Evolutionary conservation across 2,888 invertebrate genomes (phyloP).

Genomic region (Cynaeus angustus): DNA sequence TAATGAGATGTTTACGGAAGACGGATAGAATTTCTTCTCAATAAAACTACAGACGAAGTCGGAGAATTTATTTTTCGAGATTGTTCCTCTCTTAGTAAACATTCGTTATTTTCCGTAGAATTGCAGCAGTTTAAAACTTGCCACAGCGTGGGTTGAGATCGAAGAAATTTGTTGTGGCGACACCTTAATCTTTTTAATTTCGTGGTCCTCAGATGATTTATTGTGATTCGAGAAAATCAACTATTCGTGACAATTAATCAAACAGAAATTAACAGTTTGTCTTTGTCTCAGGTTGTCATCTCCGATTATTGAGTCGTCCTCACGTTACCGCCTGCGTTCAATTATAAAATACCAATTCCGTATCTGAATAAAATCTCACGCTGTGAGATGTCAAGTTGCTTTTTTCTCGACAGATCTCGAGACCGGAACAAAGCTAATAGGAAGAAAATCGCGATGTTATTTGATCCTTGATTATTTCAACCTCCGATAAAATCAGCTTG

Average conservation of each 20-base stretch:
- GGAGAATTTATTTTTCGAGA: slow-evolving; percentile 5
- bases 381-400: slow-evolving; percentile 11
- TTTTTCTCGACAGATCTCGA: slow-evolving; percentile 12
- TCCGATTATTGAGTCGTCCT: slow-evolving; percentile 35
- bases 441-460: slow-evolving; percentile 26
- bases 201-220: not conserved
- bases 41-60: slow-evolving; percentile 7
- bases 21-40: not conserved
- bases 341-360: slow-evolving; percentile 18
- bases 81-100: slow-evolving; percentile 5
- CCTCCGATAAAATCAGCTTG: slow-evolving; percentile 18
- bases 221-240: slow-evolving; percentile 35
- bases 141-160: not conserved
- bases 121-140: not conserved
- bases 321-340: slow-evolving; percentile 10
- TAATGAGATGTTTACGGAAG: slow-evolving; percentile 26
- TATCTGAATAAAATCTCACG: slow-evolving; percentile 13
- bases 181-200: not conserved
- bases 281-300: slow-evolving; percentile 43
- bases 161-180: too few relatives aligned
- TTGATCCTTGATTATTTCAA: slow-evolving; percentile 13
- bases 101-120: not conserved
- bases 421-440: slow-evolving; percentile 19
- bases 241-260: slow-evolving; percentile 43
- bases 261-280: slow-evolving; percentile 39